phyloP scores from a whole-genome alignment of 2,113 vertebrate species.

The Ardeotis arabs region DNA sequence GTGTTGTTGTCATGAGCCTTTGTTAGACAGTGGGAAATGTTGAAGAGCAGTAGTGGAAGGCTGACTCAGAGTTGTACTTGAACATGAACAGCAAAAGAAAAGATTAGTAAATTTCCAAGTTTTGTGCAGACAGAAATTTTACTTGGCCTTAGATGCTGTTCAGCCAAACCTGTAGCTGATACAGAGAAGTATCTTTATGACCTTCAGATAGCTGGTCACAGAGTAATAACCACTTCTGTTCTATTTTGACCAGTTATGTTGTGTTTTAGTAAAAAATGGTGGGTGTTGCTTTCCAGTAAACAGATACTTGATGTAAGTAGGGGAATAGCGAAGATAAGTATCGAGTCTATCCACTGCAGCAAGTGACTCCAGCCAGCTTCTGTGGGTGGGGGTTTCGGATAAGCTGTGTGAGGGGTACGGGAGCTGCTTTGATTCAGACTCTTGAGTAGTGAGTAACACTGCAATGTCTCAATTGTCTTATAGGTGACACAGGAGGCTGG shows the following conservation, averaged over 20 bases:
- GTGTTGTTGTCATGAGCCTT: not conserved
- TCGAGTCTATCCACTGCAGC: not conserved
- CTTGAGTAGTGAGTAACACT: not conserved
- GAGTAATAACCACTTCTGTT: not conserved
- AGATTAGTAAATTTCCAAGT: not conserved
- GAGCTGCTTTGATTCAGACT: not conserved
- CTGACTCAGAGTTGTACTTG: not conserved
- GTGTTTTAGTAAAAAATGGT: not conserved
- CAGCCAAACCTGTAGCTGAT: not conserved
- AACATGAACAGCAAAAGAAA: not conserved
- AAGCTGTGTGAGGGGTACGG: rapidly evolving
- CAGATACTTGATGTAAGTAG: not conserved
- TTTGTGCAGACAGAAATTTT: not conserved
- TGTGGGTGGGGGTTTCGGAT: not conserved
- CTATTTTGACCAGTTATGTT: not conserved
- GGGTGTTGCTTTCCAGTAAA: not conserved
- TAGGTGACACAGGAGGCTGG: slow-evolving; percentile 95
- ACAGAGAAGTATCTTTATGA: not conserved
- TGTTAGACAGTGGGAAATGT: not conserved
- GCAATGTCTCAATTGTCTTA: not conserved
- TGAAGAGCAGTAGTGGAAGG: not conserved
- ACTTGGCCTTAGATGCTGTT: not conserved
- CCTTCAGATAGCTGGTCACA: not conserved
- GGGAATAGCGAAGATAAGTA: not conserved
- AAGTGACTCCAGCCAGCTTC: not conserved